phyloP scores from a whole-genome alignment of 2,888 invertebrate genomes.

The Nipponacmea schrenckii region DNA sequence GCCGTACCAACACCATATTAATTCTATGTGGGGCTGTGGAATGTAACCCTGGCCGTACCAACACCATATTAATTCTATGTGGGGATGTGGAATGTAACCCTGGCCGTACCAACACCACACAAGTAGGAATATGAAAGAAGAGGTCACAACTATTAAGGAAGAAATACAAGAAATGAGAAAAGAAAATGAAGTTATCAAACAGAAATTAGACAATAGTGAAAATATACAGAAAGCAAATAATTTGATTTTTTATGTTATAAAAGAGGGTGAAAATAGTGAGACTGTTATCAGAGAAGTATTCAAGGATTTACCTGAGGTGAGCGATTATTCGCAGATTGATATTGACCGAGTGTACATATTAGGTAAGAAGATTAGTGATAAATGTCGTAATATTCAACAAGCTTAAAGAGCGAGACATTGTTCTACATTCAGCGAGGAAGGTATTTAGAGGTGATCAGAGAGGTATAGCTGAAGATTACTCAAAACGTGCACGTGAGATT shows the following conservation, averaged over 20 bases:
- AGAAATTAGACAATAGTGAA: background rate
- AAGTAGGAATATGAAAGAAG: conserved; percentile 4
- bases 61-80: too few relatives aligned
- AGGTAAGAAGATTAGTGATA: background rate
- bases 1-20: too few relatives aligned
- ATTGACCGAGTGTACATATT: background rate
- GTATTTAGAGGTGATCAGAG: background rate
- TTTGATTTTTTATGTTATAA: conserved; percentile 8
- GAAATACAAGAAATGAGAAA: background rate
- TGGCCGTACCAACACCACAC: background rate
- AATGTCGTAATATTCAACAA: background rate
- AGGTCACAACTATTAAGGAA: background rate
- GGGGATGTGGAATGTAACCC: conserved; percentile 3
- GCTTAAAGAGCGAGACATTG: background rate
- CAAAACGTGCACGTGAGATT: background rate
- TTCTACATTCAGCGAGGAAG: background rate
- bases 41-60: background rate
- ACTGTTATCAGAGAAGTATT: background rate
- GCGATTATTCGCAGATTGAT: conserved; percentile 1
- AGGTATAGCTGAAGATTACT: background rate
- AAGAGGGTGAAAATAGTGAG: background rate
- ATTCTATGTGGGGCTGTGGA: conserved; percentile 4
- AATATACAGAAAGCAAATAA: background rate
- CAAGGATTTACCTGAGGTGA: background rate
- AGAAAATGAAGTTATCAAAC: background rate